phyloP scores from a whole-genome alignment of 1,140 invertebrate genomes.

The Drosophila biarmipes region DNA sequence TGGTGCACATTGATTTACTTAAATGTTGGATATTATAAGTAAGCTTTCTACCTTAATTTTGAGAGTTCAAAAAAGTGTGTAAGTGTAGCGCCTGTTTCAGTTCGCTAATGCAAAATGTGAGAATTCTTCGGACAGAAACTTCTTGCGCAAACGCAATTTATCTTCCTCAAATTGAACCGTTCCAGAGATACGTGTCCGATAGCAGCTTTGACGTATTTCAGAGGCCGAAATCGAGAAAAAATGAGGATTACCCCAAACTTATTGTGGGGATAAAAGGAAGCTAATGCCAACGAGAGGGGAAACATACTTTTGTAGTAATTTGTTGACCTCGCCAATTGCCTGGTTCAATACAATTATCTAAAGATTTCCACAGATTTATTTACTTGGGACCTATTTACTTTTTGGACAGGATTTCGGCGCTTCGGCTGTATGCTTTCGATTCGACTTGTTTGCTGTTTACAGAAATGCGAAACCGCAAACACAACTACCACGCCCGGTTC shows the following conservation, averaged over 20 bases:
- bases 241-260: constrained; percentile 15
- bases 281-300: not conserved
- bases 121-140: constrained; percentile 47
- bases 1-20: no score
- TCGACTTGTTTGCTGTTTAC: constrained; percentile 70
- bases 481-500: constrained; percentile 47
- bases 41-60: no score
- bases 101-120: constrained; percentile 70
- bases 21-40: no score
- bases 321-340: constrained; percentile 57
- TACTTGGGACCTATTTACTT: constrained; percentile 57
- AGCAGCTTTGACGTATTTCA: constrained; percentile 26
- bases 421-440: constrained; percentile 34
- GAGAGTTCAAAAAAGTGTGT: not conserved
- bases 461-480: constrained; percentile 73
- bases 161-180: constrained; percentile 67
- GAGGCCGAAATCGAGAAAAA: constrained; percentile 14
- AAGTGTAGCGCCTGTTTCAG: constrained; percentile 2
- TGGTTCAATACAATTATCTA: constrained; percentile 70
- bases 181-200: constrained; percentile 48
- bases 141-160: constrained; percentile 62
- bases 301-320: constrained; percentile 20
- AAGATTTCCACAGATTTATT: constrained; percentile 68
- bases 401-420: constrained; percentile 34
- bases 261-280: not conserved